These are phyloP conservation scores for Cheilosia variabilis DNA, from an alignment of 2,888 invertebrate genomes.

Conservation along the genomic window DNA sequence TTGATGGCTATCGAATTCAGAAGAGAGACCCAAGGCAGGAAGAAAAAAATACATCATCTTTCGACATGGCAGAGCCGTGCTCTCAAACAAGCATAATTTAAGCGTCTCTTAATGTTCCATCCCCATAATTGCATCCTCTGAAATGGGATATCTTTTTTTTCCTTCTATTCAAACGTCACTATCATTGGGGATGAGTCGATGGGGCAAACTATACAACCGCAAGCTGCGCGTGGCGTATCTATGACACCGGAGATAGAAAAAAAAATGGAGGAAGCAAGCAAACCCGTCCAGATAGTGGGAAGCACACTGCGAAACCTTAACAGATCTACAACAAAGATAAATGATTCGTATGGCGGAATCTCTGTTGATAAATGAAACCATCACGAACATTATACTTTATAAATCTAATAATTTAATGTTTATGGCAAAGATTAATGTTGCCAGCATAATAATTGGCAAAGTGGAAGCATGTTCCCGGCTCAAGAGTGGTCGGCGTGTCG, in stretches of 20 bases:
- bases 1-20: constrained; percentile 52
- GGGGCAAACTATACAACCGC: not conserved
- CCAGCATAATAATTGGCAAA: constrained; percentile 75
- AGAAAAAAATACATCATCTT: constrained; percentile 17
- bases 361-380: constrained; percentile 77
- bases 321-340: constrained; percentile 73
- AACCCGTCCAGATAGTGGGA: not conserved
- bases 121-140: constrained; percentile 33
- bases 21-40: not conserved
- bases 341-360: constrained; percentile 70
- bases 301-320: constrained; percentile 23
- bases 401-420: constrained; percentile 78
- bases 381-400: constrained; percentile 78
- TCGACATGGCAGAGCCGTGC: constrained; percentile 2
- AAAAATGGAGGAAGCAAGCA: not conserved
- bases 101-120: constrained; percentile 35
- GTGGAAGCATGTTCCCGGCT: constrained; percentile 72
- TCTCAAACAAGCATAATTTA: constrained; percentile 29
- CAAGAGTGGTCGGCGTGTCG: constrained; percentile 17
- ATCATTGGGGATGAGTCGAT: not conserved
- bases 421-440: constrained; percentile 78
- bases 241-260: constrained; percentile 21
- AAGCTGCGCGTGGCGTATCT: constrained; percentile 31
- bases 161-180: not conserved
- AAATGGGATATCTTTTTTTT: not conserved